Evolutionary conservation across 2,888 invertebrate species (phyloP), one percentile per base, ranked within the genome.

Genomic region (Meloe dianella): DNA sequence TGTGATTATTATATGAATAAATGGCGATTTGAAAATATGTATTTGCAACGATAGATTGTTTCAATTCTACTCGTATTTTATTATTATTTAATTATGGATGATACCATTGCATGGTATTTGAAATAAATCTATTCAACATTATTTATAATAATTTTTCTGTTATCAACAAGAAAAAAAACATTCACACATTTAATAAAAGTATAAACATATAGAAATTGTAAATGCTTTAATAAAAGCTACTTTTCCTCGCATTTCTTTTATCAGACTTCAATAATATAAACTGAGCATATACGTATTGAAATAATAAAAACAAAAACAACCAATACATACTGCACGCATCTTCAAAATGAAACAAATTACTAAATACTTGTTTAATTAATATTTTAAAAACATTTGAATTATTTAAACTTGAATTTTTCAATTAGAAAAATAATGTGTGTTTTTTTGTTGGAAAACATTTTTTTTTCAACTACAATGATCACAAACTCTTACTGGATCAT

Each of bases 401-500:
- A n/a, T n/a, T n/a, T n/a, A n/a, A n/a, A n/a, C 4, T 27, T 27
- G 27, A 24, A 27, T 24, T 20, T 24, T 20, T n/a, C n/a, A n/a
- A n/a, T n/a, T n/a, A n/a, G n/a, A n/a, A n/a, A n/a, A n/a, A n/a
- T n/a, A n/a, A n/a, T n/a, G n/a, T n/a, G n/a, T n/a, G n/a, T n/a
- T n/a, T n/a, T n/a, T n/a, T n/a, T n/a, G n/a, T 20, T 63, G 67
- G 61, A 61, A 27, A 27, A 27, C 61, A 57, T 57, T 12, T 41
- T 6, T 41, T 62, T 6, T 41, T 62, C 60, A 65, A 64, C 65
- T 60, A 51, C 94, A 94, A 64, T 84, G 82, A 77, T 92, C 89
- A 82, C 94, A 94, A 59, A 94, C 92, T 71, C 94, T 86, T 3
- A 92, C 92, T 0, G 90, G 89, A 32, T 85, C 84, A 17, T 86